Conservation (phyloP, 2,113 vertebrate species). For the Canis aureus region DNA sequence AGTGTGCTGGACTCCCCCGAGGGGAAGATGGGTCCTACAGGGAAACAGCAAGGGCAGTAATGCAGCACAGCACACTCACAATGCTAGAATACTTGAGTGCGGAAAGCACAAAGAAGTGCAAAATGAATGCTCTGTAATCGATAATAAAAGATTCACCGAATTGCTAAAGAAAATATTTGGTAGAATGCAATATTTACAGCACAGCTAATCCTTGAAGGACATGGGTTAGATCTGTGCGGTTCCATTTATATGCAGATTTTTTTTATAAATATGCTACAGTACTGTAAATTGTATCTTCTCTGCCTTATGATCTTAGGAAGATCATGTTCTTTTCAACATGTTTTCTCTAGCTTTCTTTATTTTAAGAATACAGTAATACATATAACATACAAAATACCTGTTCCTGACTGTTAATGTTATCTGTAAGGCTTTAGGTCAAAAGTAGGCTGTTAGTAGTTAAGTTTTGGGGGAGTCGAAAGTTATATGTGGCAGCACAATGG, state of each 20-base stretch:
- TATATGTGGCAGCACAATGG: neutral
- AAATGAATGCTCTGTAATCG: neutral
- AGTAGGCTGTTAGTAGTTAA: neutral
- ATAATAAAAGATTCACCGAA: neutral
- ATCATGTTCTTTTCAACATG: neutral
- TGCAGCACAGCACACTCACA: neutral
- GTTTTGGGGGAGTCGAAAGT: neutral
- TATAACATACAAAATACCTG: neutral
- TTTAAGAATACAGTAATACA: neutral
- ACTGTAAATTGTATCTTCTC: neutral
- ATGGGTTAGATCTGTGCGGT: neutral
- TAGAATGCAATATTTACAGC: slow-evolving; percentile 19
- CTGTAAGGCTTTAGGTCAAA: too few species aligned
- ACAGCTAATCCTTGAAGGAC: neutral
- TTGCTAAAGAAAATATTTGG: slow-evolving; percentile 13
- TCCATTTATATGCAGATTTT: neutral
- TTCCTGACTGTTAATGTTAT: neutral
- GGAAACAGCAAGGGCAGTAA: slow-evolving; percentile 46
- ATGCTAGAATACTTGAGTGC: neutral
- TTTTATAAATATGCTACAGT: neutral
- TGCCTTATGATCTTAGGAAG: neutral
- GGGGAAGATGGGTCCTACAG: slow-evolving; percentile 97
- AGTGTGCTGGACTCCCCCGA: slow-evolving; percentile 96
- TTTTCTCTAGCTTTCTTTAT: neutral
- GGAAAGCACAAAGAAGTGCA: neutral